Conservation (phyloP, 2,797 vertebrate genomes). For the Protosalanx chinensis region DNA sequence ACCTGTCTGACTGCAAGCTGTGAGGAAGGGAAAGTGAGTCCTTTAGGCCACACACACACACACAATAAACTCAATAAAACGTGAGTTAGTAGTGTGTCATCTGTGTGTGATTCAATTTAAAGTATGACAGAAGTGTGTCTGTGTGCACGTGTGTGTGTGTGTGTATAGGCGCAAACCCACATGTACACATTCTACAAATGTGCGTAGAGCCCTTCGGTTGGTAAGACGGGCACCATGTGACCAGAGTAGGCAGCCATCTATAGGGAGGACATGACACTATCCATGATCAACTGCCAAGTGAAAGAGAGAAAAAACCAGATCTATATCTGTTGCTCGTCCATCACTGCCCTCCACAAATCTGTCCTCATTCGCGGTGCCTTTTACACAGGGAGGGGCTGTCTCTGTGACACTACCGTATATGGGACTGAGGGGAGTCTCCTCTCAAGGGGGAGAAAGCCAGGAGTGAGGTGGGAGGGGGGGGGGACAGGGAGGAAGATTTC, state of each 20-base stretch:
- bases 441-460: constrained; percentile 5
- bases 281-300: neutral
- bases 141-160: too few species aligned
- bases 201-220: too few species aligned
- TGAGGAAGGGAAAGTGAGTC: too few species aligned
- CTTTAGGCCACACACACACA: too few species aligned
- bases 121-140: neutral
- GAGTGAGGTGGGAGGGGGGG: neutral
- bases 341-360: constrained; percentile 51
- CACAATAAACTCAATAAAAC: neutral
- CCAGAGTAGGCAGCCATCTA: too few species aligned
- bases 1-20: too few species aligned
- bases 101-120: neutral
- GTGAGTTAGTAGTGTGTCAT: neutral
- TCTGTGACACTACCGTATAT: constrained; percentile 61
- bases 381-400: constrained; percentile 29
- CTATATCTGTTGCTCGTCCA: constrained; percentile 47
- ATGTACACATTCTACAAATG: too few species aligned
- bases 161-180: neutral
- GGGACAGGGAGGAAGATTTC: neutral
- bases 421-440: constrained; percentile 45
- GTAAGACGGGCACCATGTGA: too few species aligned
- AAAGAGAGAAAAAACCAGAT: neutral
- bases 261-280: neutral
- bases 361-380: constrained; percentile 27